Evolutionary conservation across 2,113 vertebrate genomes (phyloP).

Genomic region (Coptodon bakossiorum): DNA sequence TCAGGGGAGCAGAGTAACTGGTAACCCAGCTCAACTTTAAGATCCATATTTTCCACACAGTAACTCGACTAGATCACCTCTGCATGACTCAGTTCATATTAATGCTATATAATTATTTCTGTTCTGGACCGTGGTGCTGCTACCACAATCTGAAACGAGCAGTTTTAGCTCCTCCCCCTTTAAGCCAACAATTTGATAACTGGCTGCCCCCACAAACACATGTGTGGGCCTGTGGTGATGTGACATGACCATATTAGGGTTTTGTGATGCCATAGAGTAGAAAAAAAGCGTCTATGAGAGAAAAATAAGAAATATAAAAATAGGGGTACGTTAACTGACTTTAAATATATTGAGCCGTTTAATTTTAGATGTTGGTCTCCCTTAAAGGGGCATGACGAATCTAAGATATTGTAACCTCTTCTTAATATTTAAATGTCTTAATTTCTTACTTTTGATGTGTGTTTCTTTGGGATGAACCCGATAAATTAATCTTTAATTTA

Average conservation of each 20-base stretch:
- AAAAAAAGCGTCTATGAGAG: not conserved
- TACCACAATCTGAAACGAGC: not conserved
- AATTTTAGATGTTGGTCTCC: rapidly evolving
- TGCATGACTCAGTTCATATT: not conserved
- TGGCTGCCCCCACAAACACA: not conserved
- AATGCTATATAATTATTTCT: not conserved
- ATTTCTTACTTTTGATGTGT: not conserved
- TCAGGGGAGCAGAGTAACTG: not conserved
- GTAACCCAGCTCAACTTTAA: not conserved
- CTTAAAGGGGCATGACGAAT: not conserved
- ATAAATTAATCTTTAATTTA: not conserved
- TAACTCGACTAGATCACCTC: not conserved
- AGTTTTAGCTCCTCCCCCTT: not conserved
- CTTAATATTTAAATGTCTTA: not conserved
- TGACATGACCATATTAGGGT: rapidly evolving
- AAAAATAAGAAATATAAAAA: too few relatives aligned
- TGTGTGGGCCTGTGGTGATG: not conserved
- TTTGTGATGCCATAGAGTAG: not conserved
- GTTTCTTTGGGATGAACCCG: rapidly evolving
- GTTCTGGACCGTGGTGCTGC: not conserved
- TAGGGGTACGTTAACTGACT: rapidly evolving
- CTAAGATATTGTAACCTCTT: not conserved
- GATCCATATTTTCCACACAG: rapidly evolving
- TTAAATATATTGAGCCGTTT: not conserved
- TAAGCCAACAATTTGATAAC: rapidly evolving